A percentile compares a stretch with the other conserved stretches of the same genome.
Conservation (phyloP, 2,113 vertebrate species). For the Scortum barcoo region DNA sequence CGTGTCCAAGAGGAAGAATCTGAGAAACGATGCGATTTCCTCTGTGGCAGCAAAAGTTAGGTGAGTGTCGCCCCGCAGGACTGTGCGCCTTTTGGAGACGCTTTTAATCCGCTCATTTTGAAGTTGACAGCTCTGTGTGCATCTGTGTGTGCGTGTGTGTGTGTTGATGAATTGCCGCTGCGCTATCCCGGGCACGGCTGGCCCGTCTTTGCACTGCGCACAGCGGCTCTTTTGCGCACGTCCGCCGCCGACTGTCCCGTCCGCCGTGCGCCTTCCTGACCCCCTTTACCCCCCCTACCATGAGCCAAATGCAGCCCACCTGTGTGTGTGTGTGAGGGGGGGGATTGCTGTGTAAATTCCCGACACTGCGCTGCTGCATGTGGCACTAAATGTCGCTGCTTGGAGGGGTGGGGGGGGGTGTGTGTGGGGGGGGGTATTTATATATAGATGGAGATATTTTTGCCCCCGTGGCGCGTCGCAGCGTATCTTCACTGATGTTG, state of each 20-base stretch:
- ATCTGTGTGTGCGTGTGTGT: too few species aligned
- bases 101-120: too few species aligned
- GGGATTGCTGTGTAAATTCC: neutral
- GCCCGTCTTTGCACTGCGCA: constrained; percentile 45
- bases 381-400: neutral
- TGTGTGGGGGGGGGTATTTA: too few species aligned
- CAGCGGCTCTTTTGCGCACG: constrained; percentile 17
- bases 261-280: constrained; percentile 44
- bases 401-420: too few species aligned
- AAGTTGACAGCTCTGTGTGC: constrained; percentile 34
- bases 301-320: neutral
- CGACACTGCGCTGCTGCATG: neutral
- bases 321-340: too few species aligned
- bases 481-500: constrained; percentile 48
- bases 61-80: constrained; percentile 85
- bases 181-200: constrained; percentile 41
- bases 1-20: constrained; percentile 94
- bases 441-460: too few species aligned
- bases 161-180: constrained; percentile 42
- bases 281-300: neutral
- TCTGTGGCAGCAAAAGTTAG: constrained; percentile 98
- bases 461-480: constrained; percentile 38
- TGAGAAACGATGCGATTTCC: constrained; percentile 96
- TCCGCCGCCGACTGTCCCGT: constrained; percentile 61
- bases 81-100: neutral